These are phyloP conservation scores for Mechanitis messenoides DNA, from an alignment of 2,888 invertebrate species.

Conservation along the genomic window DNA sequence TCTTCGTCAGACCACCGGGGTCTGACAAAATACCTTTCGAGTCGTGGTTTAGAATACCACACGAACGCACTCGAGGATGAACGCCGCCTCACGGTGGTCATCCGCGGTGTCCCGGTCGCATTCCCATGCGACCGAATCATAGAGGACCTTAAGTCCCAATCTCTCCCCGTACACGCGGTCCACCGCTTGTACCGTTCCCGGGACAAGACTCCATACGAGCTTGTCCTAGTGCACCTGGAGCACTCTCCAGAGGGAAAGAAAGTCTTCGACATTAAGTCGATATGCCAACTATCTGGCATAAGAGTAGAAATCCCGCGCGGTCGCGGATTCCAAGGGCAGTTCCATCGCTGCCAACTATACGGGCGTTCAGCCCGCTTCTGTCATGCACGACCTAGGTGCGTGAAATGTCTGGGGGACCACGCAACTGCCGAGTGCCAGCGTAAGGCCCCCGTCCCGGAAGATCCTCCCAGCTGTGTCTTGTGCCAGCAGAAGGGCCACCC, in stretches of 20 bases:
- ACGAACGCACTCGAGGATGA: too few relatives aligned
- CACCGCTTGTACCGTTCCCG: too few relatives aligned
- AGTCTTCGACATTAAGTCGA: neutral
- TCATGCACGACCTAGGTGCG: constrained; percentile 15
- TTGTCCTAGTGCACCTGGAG: neutral
- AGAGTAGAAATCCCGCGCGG: constrained; percentile 1
- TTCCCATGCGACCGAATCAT: neutral
- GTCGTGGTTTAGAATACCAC: too few relatives aligned
- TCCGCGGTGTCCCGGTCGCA: constrained; percentile 7
- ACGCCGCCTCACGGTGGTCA: too few relatives aligned
- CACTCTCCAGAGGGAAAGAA: constrained; percentile 9
- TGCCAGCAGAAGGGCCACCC: too few relatives aligned
- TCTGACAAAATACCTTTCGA: too few relatives aligned
- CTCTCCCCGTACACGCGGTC: constrained; percentile 3
- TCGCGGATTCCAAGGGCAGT: neutral
- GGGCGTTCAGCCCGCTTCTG: constrained; percentile 15
- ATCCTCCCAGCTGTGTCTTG: too few relatives aligned
- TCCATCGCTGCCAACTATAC: constrained; percentile 17
- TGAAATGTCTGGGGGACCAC: too few relatives aligned
- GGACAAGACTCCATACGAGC: constrained; percentile 6
- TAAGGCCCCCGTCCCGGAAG: too few relatives aligned
- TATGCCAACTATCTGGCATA: neutral
- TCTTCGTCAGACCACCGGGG: too few relatives aligned
- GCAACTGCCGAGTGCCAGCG: too few relatives aligned
- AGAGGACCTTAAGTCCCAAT: constrained; percentile 4